Percentiles rank a stretch among this genome's conserved stretches.
phyloP scores from a whole-genome alignment of 2,888 invertebrate genomes.

The Eudemis profundana region DNA sequence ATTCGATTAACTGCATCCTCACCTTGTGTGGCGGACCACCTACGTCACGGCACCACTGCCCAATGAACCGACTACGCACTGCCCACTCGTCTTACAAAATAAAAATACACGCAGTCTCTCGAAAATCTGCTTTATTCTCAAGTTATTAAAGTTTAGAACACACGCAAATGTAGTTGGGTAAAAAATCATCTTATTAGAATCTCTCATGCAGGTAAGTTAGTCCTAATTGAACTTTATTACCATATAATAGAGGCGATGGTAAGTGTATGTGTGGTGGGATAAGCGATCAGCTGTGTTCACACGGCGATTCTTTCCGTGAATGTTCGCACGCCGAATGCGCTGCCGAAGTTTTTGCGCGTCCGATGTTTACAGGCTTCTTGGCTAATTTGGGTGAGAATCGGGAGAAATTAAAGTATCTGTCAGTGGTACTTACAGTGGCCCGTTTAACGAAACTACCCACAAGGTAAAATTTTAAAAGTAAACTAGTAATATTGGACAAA shows the following conservation, averaged over 20 bases:
- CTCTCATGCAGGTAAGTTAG: neutral
- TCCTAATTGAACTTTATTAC: neutral
- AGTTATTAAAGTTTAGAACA: neutral
- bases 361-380: conserved; percentile 45
- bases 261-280: neutral
- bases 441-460: too few species aligned
- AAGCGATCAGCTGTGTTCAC: conserved; percentile 49
- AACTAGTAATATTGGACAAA: too few species aligned
- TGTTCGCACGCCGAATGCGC: conserved; percentile 36
- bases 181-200: conserved; percentile 13
- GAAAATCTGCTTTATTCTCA: conserved; percentile 9
- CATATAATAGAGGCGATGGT: neutral
- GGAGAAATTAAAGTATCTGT: conserved; percentile 4
- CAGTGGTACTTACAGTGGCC: neutral
- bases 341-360: conserved; percentile 42
- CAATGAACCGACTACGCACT: conserved; percentile 65
- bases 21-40: conserved; percentile 72
- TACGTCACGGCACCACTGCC: conserved; percentile 66
- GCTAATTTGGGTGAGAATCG: conserved; percentile 38
- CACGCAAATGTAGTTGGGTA: neutral
- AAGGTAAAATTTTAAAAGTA: too few species aligned
- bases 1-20: conserved; percentile 44
- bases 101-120: neutral
- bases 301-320: conserved; percentile 48
- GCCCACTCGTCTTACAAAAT: conserved; percentile 49